phyloP scores from a whole-genome alignment of 2,888 invertebrate species.

The Caenorhabditis afra region DNA sequence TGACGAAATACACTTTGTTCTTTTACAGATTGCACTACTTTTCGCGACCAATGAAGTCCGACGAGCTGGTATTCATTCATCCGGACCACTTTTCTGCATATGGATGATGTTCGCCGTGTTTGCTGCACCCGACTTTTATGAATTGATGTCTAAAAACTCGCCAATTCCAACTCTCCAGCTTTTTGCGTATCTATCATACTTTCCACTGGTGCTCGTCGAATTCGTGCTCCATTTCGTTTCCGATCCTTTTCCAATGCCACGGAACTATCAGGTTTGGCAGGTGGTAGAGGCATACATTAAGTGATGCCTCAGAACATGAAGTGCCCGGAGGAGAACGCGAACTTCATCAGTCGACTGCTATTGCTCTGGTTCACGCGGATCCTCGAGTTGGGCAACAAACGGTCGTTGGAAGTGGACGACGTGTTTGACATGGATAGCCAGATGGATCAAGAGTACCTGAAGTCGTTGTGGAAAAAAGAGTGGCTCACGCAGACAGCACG shows the following conservation, averaged over 20 bases:
- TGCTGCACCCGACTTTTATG: slow-evolving; percentile 83
- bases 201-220: slow-evolving; percentile 73
- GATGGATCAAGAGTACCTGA: slow-evolving; percentile 69
- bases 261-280: slow-evolving; percentile 50
- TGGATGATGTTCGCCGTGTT: slow-evolving; percentile 89
- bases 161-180: slow-evolving; percentile 12
- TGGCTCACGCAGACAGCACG: slow-evolving; percentile 63
- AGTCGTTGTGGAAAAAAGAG: slow-evolving; percentile 68
- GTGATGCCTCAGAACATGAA: slow-evolving; percentile 40
- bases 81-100: slow-evolving; percentile 92
- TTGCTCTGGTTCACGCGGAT: slow-evolving; percentile 75
- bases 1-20: not conserved
- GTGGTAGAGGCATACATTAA: not conserved
- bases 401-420: slow-evolving; percentile 71
- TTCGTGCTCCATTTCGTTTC: slow-evolving; percentile 74
- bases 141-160: slow-evolving; percentile 66
- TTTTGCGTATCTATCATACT: slow-evolving; percentile 75
- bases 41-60: slow-evolving; percentile 83
- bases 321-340: slow-evolving; percentile 74
- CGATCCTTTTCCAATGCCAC: slow-evolving; percentile 66
- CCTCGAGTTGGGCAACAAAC: slow-evolving; percentile 69
- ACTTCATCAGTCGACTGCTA: slow-evolving; percentile 75
- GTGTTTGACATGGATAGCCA: slow-evolving; percentile 73
- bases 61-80: slow-evolving; percentile 90
- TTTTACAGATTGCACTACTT: slow-evolving; percentile 57